Conservation (phyloP, 2,797 vertebrate genomes). For the Gephyroberyx darwinii region DNA sequence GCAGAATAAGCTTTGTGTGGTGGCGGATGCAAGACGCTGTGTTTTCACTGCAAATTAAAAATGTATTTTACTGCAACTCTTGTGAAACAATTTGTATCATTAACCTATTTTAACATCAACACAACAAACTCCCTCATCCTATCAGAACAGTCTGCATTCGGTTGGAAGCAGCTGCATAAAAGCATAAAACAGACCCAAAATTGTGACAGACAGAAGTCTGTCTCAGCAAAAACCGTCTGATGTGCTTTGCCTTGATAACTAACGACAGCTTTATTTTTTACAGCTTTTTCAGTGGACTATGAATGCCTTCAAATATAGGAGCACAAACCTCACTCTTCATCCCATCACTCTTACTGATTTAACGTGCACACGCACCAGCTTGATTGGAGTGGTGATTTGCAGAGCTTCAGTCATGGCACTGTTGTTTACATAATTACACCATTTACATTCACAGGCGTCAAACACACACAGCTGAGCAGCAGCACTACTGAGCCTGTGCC, state of each 20-base stretch:
- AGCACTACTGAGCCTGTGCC: conserved; percentile 71
- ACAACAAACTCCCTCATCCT: neutral
- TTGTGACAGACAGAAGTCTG: neutral
- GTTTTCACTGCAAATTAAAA: conserved; percentile 15
- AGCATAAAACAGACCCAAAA: conserved; percentile 2
- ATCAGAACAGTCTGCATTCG: conserved; percentile 9
- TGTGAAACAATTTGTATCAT: conserved; percentile 15
- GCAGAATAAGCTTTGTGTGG: too few species aligned
- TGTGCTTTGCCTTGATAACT: neutral
- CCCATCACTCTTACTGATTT: neutral
- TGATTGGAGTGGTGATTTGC: conserved; percentile 19
- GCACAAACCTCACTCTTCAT: neutral
- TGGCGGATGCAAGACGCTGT: too few species aligned
- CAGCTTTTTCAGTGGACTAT: conserved; percentile 3
- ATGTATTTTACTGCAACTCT: neutral
- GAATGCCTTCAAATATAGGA: conserved; percentile 11
- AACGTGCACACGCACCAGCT: neutral
- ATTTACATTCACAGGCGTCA: conserved; percentile 46
- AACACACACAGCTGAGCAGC: conserved; percentile 65
- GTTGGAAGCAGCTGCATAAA: conserved; percentile 2
- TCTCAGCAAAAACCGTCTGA: neutral
- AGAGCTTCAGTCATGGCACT: conserved; percentile 31
- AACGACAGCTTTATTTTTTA: neutral
- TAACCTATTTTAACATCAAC: conserved; percentile 25
- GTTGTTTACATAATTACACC: conserved; percentile 45